Evolutionary conservation across 92 coral and sea anemone genomes (phyloP).

Genomic region (Phenganax subtilis): DNA sequence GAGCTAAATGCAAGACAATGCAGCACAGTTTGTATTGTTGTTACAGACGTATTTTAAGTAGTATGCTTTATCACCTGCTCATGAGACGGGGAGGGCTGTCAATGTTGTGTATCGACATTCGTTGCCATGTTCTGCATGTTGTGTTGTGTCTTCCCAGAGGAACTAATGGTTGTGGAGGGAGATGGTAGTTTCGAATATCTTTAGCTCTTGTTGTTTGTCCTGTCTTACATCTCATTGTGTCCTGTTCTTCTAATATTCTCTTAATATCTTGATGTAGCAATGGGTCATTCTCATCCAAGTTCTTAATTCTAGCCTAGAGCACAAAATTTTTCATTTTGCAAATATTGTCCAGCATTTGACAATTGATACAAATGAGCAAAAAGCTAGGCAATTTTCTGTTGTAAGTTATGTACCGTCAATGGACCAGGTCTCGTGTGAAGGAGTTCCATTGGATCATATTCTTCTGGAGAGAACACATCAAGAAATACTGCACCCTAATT

Average conservation of each 20-base stretch:
- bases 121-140: constrained; percentile 78
- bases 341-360: neutral
- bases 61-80: constrained; percentile 64
- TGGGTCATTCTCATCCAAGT: constrained; percentile 58
- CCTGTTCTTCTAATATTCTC: constrained; percentile 70
- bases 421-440: constrained; percentile 92
- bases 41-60: too few species aligned
- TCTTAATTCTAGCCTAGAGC: constrained; percentile 17
- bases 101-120: constrained; percentile 88
- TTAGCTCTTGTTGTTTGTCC: constrained; percentile 61
- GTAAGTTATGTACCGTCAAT: constrained; percentile 57
- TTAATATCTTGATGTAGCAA: constrained; percentile 68
- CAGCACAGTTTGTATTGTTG: too few species aligned
- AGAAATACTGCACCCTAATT: constrained; percentile 88
- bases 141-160: constrained; percentile 95
- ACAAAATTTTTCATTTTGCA: neutral
- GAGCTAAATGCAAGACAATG: too few species aligned
- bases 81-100: constrained; percentile 78
- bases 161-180: constrained; percentile 82
- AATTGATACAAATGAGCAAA: neutral
- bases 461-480: constrained; percentile 93
- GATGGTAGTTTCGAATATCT: constrained; percentile 59
- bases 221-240: constrained; percentile 68
- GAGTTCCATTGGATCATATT: constrained; percentile 80
- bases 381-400: neutral